A percentile compares a stretch with the other conserved stretches of the same genome.
Conservation (phyloP, 2,113 vertebrate genomes). For the Brachyistius frenatus region DNA sequence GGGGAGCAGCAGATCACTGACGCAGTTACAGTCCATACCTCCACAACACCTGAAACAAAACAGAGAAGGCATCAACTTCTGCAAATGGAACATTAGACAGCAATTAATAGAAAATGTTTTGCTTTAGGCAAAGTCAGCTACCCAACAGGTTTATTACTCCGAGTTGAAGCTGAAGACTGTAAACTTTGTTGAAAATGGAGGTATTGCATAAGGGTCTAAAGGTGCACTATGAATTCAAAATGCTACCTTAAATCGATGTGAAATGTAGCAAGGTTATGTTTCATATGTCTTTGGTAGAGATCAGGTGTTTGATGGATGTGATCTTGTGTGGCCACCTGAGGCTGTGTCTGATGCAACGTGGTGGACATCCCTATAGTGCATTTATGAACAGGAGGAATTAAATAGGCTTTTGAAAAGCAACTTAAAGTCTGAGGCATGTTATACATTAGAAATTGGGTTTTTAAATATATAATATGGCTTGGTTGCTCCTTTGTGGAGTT, state of each 20-base stretch:
- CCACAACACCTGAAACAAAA: conserved; percentile 78
- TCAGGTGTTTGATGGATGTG: conserved; percentile 77
- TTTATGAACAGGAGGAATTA: conserved; percentile 64
- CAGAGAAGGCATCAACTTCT: conserved; percentile 1
- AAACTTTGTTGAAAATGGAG: conserved; percentile 60
- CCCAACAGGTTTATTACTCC: conserved; percentile 7
- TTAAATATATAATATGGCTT: conserved; percentile 30
- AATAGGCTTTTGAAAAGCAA: conserved; percentile 60
- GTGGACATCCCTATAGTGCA: conserved; percentile 70
- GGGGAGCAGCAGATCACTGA: conserved; percentile 92
- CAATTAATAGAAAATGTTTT: neutral
- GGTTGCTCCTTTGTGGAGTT: conserved; percentile 10
- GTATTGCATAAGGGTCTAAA: conserved; percentile 65
- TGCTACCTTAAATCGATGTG: conserved; percentile 65
- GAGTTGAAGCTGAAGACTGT: conserved; percentile 30
- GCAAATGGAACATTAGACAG: neutral
- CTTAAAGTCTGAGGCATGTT: conserved; percentile 41
- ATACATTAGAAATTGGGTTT: conserved; percentile 27
- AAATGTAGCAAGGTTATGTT: conserved; percentile 74
- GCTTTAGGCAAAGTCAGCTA: neutral
- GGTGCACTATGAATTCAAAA: conserved; percentile 50
- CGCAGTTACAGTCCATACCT: conserved; percentile 94
- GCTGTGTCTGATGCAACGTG: conserved; percentile 75
- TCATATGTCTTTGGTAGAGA: conserved; percentile 69
- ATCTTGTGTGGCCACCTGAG: conserved; percentile 70